Evolutionary conservation across 2,888 invertebrate species (phyloP), one percentile per base, ranked within the genome.

Genomic region (Julus scandinavius): DNA sequence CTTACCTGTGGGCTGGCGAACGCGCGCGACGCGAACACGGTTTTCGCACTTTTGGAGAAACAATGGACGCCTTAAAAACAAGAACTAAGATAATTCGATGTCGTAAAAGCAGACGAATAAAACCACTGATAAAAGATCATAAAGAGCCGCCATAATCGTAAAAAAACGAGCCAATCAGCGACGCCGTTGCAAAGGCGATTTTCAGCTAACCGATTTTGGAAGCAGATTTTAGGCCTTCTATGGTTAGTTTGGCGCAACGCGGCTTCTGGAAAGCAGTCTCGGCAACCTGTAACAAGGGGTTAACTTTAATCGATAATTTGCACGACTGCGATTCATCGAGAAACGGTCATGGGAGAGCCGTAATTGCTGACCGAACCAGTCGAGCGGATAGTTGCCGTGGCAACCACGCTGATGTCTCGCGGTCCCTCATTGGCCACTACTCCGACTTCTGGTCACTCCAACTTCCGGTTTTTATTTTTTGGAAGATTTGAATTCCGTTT

Each of bases 51-150:
- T 63, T 63, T 63, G 58, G 58, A 17, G n/a, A n/a, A 17, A 63
- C 58, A 63, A 63, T 63, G 58, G 58, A 63, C 58, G 58, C 58
- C 58, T 63, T 63, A 63, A 63, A 63, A 63, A 63, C 58, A 63
- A 63, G 58, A 63, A 63, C 58, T 17, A 63, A 63, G 58, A 63
- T 63, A 63, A 63, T 63, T 63, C 58, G 58, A 63, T 63, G 58
- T 63, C 58, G 58, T 63, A 63, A 63, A 63, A 63, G 58, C 58
- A 63, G 58, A 63, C 58, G 58, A 63, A 63, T 63, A 63, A 63
- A 63, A 63, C 58, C 58, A 63, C 58, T 63, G 58, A 63, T 63
- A 63, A 63, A 63, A 63, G 58, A 63, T 63, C 58, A 63, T 63
- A 63, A 63, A 63, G 58, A 63, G 58, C 58, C 58, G 58, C 58